Conservation (phyloP, 2,113 vertebrate species). For the Sisor rabdophorus region DNA sequence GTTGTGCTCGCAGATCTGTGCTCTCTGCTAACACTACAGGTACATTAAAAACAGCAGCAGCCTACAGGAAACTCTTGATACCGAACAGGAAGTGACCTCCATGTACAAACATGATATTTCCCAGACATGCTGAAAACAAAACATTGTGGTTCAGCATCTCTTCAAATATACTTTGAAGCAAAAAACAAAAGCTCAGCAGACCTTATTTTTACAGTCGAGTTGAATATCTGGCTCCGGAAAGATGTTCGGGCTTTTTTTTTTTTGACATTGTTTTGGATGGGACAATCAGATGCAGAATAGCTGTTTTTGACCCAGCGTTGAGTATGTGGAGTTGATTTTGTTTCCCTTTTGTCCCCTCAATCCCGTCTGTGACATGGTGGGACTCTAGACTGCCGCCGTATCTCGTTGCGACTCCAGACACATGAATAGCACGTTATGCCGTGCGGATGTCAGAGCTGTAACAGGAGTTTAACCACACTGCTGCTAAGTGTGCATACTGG, state of each 20-base stretch:
- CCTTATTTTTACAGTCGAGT: conserved; percentile 38
- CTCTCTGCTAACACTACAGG: conserved; percentile 53
- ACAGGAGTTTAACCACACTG: conserved; percentile 52
- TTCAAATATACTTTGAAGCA: not conserved
- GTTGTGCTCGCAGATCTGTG: conserved; percentile 48
- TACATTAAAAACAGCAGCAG: conserved; percentile 49
- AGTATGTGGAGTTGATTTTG: conserved; percentile 1
- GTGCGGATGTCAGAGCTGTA: conserved; percentile 54
- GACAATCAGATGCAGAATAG: conserved; percentile 16
- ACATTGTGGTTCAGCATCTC: conserved; percentile 29
- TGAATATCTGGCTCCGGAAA: conserved; percentile 31
- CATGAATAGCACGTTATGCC: conserved; percentile 43
- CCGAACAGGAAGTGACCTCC: conserved; percentile 52
- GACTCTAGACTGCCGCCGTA: conserved; percentile 54
- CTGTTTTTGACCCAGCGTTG: conserved; percentile 1
- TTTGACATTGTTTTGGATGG: not conserved
- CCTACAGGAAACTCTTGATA: conserved; percentile 55
- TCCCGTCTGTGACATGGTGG: conserved; percentile 45
- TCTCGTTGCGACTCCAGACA: conserved; percentile 9
- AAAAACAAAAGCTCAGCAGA: conserved; percentile 18
- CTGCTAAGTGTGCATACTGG: conserved; percentile 25
- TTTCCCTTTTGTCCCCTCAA: conserved; percentile 3
- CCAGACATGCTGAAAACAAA: conserved; percentile 27
- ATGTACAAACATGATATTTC: conserved; percentile 33
- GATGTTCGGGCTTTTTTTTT: conserved; percentile 31